Evolutionary conservation across 2,113 vertebrate genomes (phyloP).

Genomic region (Mirounga angustirostris): DNA sequence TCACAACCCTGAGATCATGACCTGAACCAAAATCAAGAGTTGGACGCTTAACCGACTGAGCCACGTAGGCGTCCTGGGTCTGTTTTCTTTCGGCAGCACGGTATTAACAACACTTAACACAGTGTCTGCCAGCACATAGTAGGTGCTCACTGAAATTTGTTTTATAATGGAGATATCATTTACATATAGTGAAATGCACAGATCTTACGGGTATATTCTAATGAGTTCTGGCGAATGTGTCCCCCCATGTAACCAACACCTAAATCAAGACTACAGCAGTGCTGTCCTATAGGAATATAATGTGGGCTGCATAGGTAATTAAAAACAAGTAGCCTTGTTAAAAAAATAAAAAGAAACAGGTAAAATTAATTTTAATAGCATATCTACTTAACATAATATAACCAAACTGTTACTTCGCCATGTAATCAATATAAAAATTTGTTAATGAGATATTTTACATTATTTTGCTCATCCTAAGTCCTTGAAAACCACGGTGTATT

Average conservation of each 20-base stretch:
- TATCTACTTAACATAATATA: neutral
- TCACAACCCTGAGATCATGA: neutral
- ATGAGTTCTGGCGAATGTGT: neutral
- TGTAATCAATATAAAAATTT: neutral
- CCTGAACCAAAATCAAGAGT: neutral
- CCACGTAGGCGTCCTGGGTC: neutral
- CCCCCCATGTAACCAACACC: neutral
- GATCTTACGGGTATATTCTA: neutral
- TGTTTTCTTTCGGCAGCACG: neutral
- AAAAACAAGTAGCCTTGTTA: neutral
- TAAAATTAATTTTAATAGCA: neutral
- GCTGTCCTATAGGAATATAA: neutral
- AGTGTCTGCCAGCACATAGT: neutral
- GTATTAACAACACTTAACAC: neutral
- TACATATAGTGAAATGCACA: neutral
- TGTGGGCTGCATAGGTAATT: neutral
- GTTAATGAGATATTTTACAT: neutral
- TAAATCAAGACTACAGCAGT: neutral
- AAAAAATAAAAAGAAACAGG: neutral
- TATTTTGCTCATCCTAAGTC: neutral
- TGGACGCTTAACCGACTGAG: neutral
- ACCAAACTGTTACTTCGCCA: neutral
- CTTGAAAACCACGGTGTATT: neutral
- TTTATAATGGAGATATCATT: neutral
- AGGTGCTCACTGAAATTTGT: neutral